Conservation (phyloP, 2,113 vertebrate species). For the Phalacrocorax pelagicus region DNA sequence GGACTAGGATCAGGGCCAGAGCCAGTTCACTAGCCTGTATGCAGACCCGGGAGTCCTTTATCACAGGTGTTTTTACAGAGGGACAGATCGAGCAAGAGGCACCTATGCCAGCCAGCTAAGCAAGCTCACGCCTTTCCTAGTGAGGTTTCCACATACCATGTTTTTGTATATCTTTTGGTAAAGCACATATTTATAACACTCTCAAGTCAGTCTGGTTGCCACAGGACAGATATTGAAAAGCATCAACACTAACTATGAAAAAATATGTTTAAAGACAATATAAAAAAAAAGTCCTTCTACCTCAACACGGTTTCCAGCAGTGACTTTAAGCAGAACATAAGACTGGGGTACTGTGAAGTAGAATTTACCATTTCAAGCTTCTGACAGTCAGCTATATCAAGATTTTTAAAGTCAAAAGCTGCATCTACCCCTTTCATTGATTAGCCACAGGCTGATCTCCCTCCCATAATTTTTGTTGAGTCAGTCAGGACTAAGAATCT, state of each 20-base stretch:
- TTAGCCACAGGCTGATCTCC: not conserved
- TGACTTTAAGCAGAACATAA: not conserved
- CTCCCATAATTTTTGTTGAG: not conserved
- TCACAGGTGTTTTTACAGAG: not conserved
- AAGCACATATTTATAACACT: not conserved
- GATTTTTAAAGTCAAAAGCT: not conserved
- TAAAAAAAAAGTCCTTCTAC: not conserved
- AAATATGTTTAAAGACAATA: not conserved
- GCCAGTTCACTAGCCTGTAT: fast-evolving
- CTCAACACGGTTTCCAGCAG: not conserved
- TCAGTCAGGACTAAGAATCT: not conserved
- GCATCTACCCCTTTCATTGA: not conserved
- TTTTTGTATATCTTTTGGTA: not conserved
- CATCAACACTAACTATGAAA: not conserved
- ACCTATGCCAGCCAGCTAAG: not conserved
- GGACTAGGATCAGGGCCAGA: not conserved
- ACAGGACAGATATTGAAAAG: not conserved
- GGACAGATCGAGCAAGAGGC: not conserved
- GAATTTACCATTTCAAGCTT: not conserved
- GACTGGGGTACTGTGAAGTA: not conserved
- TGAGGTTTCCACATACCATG: not conserved
- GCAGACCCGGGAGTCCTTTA: not conserved
- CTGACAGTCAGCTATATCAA: not conserved
- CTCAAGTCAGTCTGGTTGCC: not conserved
- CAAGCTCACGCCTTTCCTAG: not conserved